Base-by-base conservation (phyloP, 2,888 invertebrate species). In the Tenthredo livida region DNA sequence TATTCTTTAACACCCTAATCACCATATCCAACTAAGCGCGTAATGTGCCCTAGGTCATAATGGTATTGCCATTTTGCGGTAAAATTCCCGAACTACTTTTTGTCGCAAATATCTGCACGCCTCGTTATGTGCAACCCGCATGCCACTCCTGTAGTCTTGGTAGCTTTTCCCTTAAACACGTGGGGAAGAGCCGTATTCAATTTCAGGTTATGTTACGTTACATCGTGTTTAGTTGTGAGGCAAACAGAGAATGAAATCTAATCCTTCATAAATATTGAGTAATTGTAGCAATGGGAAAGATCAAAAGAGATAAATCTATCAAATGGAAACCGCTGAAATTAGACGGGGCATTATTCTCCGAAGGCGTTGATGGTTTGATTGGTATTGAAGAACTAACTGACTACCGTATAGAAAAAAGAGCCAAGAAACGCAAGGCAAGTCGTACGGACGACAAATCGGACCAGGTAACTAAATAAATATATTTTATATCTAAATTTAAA, bases 361-460 rank as follows among this genome's bases (percentile, higher is more conserved):
- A 89, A 5, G 94, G 94, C 85, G 94, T 96, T 84, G 96, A 96
- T 87, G 96, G 96, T 15, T 95, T 97, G 86, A 95, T 97, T 54
- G 97, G 97, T 0, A 94, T 97, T 70, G 97, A 97, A 93, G 97
- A 97, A 90, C 95, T 97, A 86, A 95, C 95, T 4, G 95, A 96
- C 87, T 97, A 97, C 90, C 95, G 95, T 86, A 91, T 96, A 72
- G 94, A 87, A 84, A 86, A 85, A 61, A 87, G 78, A 86, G 88
- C 84, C 85, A 88, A 85, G 84, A 86, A 87, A 86, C 88, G 80
- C 67, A 86, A 86, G 86, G 50, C 85, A 85, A 86, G 75, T 37
- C 80, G 47, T 15, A 78, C 12, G 33, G 82, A 72, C 47, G 47
- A 85, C 61, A 86, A 75, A 86, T 86, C 33, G 10, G 77, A 85